Conservation (phyloP, 2,113 vertebrate genomes). For the Suricata suricatta region DNA sequence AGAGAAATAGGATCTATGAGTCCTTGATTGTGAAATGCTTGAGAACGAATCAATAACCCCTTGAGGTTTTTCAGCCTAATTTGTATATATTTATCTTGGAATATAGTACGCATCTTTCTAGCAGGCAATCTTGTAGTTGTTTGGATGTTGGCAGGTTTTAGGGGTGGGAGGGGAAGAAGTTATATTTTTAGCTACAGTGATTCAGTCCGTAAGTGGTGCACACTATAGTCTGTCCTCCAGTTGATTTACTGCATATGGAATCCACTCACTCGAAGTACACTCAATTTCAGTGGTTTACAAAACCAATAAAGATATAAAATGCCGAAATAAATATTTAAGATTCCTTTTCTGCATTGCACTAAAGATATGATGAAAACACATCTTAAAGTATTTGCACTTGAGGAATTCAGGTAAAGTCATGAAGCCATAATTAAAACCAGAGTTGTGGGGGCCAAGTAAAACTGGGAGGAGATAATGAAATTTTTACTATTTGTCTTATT, state of each 20-base stretch:
- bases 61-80: slow-evolving; percentile 58
- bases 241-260: slow-evolving; percentile 76
- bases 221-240: slow-evolving; percentile 35
- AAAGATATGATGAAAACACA: slow-evolving; percentile 72
- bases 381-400: slow-evolving; percentile 74
- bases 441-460: slow-evolving; percentile 42
- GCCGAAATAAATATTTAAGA: slow-evolving; percentile 79
- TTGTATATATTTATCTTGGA: slow-evolving; percentile 64
- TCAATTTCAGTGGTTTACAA: slow-evolving; percentile 77
- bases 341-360: slow-evolving; percentile 75
- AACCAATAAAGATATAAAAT: slow-evolving; percentile 76
- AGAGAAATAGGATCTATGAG: slow-evolving; percentile 9
- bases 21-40: slow-evolving; percentile 54
- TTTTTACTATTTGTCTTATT: slow-evolving; percentile 65
- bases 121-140: slow-evolving; percentile 38
- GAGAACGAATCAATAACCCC: slow-evolving; percentile 70
- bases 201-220: slow-evolving; percentile 41
- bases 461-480: slow-evolving; percentile 54
- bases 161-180: slow-evolving; percentile 26
- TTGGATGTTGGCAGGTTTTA: slow-evolving; percentile 58
- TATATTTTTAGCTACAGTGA: slow-evolving; percentile 59
- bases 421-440: slow-evolving; percentile 77
- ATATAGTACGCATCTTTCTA: not conserved
- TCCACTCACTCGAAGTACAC: slow-evolving; percentile 70
- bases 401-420: slow-evolving; percentile 75